Evolutionary conservation across 2,113 vertebrate genomes (phyloP).

Genomic region (Jaculus jaculus): DNA sequence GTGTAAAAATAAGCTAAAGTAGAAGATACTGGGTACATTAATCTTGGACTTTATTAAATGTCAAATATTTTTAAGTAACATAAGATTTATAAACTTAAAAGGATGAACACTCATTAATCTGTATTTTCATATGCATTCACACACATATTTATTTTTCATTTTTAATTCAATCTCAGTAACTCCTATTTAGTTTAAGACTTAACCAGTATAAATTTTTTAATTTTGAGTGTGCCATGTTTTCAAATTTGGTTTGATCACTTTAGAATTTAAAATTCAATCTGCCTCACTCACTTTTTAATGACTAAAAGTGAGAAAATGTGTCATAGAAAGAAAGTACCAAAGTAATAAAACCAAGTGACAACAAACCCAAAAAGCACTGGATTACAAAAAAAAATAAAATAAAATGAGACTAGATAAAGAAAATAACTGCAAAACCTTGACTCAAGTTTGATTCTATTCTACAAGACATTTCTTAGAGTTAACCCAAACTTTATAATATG

Average conservation of each 20-base stretch:
- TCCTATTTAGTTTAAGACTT: slow-evolving; percentile 25
- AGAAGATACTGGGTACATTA: slow-evolving; percentile 24
- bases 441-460: background rate
- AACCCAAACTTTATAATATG: background rate
- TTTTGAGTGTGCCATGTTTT: background rate
- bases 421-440: background rate
- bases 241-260: background rate
- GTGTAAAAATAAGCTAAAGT: slow-evolving; percentile 44
- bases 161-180: slow-evolving; percentile 31
- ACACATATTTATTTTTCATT: slow-evolving; percentile 40
- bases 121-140: slow-evolving; percentile 29
- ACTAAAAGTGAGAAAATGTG: slow-evolving; percentile 27
- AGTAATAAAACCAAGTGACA: slow-evolving; percentile 41
- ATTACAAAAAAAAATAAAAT: no score
- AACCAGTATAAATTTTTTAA: slow-evolving; percentile 31
- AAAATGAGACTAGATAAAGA: slow-evolving; percentile 17
- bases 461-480: background rate
- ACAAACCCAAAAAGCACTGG: slow-evolving; percentile 20
- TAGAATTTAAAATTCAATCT: slow-evolving; percentile 1
- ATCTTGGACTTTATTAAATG: slow-evolving; percentile 62
- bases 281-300: background rate
- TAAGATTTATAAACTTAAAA: slow-evolving; percentile 55
- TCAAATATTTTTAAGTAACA: slow-evolving; percentile 59
- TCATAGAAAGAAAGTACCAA: background rate
- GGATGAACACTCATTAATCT: background rate